These are phyloP conservation scores for Catostomus latipinnis DNA, from an alignment of 2,797 vertebrate genomes.

Conservation along the genomic window DNA sequence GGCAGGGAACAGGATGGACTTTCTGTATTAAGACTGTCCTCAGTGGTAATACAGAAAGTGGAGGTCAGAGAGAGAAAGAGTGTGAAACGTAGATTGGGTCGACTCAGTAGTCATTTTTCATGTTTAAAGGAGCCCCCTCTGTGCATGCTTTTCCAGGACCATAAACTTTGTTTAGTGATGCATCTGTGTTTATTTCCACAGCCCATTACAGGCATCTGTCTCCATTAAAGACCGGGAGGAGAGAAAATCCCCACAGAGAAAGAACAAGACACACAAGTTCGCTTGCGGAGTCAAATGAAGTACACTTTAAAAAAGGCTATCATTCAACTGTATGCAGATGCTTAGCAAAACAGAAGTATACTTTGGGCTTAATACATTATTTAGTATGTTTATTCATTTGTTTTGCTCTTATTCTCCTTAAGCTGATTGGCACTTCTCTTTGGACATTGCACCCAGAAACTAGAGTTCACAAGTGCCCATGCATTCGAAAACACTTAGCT, in stretches of 20 bases:
- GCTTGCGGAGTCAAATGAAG: no score
- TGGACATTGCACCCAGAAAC: no score
- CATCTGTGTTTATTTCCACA: constrained; percentile 73
- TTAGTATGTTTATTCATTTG: no score
- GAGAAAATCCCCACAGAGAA: constrained; percentile 19
- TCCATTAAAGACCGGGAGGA: constrained; percentile 30
- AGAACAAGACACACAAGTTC: background rate
- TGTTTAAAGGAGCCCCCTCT: constrained; percentile 28
- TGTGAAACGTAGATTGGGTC: background rate
- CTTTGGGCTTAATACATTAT: no score
- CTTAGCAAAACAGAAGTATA: no score
- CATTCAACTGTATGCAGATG: no score
- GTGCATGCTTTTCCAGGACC: constrained; percentile 12
- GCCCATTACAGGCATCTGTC: constrained; percentile 69
- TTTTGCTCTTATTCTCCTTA: no score
- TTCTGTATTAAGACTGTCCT: background rate
- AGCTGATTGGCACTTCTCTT: no score
- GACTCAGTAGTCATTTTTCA: constrained; percentile 36
- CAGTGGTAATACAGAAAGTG: background rate
- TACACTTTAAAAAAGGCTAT: no score
- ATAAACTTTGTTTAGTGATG: constrained; percentile 56
- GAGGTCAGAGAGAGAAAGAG: constrained; percentile 2
- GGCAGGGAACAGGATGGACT: background rate
- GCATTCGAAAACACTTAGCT: no score
- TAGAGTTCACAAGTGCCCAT: no score